Evolutionary conservation across 2,888 invertebrate species (phyloP), one percentile per base, ranked within the genome.

Genomic region (Plutella xylostella): DNA sequence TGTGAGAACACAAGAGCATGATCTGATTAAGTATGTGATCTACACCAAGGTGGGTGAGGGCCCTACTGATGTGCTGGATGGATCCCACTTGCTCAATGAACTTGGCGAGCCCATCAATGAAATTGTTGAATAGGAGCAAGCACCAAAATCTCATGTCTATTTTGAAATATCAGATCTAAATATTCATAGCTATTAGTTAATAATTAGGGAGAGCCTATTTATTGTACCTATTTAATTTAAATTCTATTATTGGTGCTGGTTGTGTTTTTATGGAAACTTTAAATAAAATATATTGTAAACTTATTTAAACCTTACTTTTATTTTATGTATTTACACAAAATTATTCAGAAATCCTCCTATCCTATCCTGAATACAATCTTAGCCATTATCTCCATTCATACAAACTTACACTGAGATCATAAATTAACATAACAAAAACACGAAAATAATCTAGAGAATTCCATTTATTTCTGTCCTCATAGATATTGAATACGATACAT

Each of bases 1-100:
- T 48, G 47, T 73, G n/a, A 51, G 71, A 40, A 69, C 75, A 40
- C 77, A 85, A 54, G 49, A 57, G 35, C 57, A 63, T 21, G 91
- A 91, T 61, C 64, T 87, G 40, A 72, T 96, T 11, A 92, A 93
- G 63, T 95, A 94, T 73, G 85, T 94, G 4, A 94, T 96, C 55
- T 87, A 91, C 58, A 96, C 96, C 1, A 88, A 88, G 78, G 86
- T 95, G 47, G 96, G 96, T 2, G 86, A 89, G 46, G 96, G 96
- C 0, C 95, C 96, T 7, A 78, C 82, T 54, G 70, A 86, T 56
- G 56, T 88, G 14, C 58, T 54, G 2, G 65, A 75, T 58, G 65
- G 61, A 11, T 61, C 62, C 37, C 77, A 82, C 58, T 65, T 83
- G 2, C 52, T 82, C 30, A 60, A 68, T 61, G 54, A 60, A 21